phyloP scores from a whole-genome alignment of 2,797 vertebrate genomes.

The Triplophysa yarkandensis region DNA sequence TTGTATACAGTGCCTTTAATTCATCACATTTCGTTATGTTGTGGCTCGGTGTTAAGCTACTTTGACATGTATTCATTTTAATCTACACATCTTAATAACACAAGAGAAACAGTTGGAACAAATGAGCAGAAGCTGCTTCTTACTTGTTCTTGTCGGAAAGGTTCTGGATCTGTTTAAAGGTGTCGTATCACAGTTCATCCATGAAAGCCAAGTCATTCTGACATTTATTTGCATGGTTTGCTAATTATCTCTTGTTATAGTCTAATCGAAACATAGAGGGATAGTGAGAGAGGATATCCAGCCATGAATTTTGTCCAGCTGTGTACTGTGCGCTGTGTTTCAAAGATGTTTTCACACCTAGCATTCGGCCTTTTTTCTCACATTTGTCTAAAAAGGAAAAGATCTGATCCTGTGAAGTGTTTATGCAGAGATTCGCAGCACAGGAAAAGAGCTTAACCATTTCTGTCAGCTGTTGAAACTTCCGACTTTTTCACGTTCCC shows the following conservation, averaged over 20 bases:
- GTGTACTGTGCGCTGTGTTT: conserved; percentile 33
- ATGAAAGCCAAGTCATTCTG: conserved; percentile 21
- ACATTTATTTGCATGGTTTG: conserved; percentile 30
- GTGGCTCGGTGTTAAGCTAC: too few species aligned
- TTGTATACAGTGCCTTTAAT: too few species aligned
- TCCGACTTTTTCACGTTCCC: conserved; percentile 41
- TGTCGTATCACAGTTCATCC: conserved; percentile 16
- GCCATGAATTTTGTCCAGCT: conserved; percentile 36
- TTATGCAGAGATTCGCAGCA: conserved; percentile 38
- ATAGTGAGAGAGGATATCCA: conserved; percentile 17
- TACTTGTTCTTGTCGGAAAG: conserved; percentile 47
- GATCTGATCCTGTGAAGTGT: conserved; percentile 32
- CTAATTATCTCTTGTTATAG: conserved; percentile 28
- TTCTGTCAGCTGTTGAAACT: conserved; percentile 51
- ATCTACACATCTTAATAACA: too few species aligned
- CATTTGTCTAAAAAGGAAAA: conserved; percentile 51
- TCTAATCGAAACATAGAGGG: conserved; percentile 34
- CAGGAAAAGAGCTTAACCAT: conserved; percentile 42
- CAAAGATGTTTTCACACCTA: conserved; percentile 48
- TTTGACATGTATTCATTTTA: too few species aligned
- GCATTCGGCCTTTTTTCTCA: conserved; percentile 34
- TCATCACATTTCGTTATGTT: too few species aligned
- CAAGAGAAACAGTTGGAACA: too few species aligned
- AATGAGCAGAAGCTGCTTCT: conserved; percentile 49
- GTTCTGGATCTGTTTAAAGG: conserved; percentile 46